phyloP scores from a whole-genome alignment of 23 tunicate species.

The Trididemnum clinides region DNA sequence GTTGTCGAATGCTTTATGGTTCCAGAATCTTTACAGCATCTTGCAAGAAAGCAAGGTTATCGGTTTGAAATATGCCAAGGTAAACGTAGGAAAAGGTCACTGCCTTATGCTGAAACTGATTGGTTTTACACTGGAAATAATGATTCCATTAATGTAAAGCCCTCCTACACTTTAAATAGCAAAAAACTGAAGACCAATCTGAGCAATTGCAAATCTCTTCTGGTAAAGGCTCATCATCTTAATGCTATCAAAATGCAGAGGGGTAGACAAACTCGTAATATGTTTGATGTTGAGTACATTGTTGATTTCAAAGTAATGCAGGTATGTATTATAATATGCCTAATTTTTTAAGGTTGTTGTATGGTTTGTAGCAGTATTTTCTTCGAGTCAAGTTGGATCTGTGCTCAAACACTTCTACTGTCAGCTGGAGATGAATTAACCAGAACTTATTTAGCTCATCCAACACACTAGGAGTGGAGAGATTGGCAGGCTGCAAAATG shows the following conservation, averaged over 20 bases:
- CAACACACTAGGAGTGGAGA: too few relatives aligned
- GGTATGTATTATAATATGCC: too few relatives aligned
- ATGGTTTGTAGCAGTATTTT: too few relatives aligned
- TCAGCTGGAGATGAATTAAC: too few relatives aligned
- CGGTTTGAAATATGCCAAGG: slow-evolving; percentile 12
- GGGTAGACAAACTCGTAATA: background rate
- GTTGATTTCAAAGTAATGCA: slow-evolving; percentile 61
- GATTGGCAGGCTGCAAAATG: too few relatives aligned
- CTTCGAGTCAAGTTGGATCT: too few relatives aligned
- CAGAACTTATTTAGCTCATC: too few relatives aligned
- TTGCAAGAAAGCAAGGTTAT: slow-evolving; percentile 35
- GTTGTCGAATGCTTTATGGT: slow-evolving; percentile 35
- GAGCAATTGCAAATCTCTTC: slow-evolving; percentile 35
- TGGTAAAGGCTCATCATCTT: slow-evolving; percentile 62
- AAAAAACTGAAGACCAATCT: background rate
- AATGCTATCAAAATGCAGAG: slow-evolving; percentile 48
- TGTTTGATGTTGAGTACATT: slow-evolving; percentile 87
- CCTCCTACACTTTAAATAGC: background rate
- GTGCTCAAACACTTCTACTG: too few relatives aligned
- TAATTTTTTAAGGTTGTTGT: too few relatives aligned
- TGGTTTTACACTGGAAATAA: slow-evolving; percentile 39
- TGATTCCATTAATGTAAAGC: background rate
- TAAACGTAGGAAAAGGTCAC: background rate
- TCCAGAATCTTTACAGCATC: slow-evolving; percentile 22
- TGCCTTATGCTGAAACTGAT: slow-evolving; percentile 48